Evolutionary conservation across 92 coral and sea anemone genomes (phyloP).

Genomic region (Scolanthus callimorphus): DNA sequence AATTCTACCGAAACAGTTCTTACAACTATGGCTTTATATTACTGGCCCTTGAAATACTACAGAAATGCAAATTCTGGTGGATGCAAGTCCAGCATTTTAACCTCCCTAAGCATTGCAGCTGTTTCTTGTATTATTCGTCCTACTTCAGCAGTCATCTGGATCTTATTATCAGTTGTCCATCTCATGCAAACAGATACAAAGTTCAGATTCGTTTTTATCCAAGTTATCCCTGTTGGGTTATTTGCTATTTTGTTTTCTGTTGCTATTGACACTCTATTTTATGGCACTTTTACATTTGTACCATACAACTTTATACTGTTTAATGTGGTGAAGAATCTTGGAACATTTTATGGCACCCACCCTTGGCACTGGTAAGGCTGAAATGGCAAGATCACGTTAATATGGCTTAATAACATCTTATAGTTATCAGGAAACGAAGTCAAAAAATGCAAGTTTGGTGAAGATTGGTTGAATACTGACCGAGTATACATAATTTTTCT

Average conservation of each 20-base stretch:
- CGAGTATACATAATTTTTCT: too few species aligned
- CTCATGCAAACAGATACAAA: constrained; percentile 26
- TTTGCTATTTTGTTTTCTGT: constrained; percentile 64
- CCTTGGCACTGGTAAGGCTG: constrained; percentile 99
- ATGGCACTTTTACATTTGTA: constrained; percentile 62
- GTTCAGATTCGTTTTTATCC: constrained; percentile 41
- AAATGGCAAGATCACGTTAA: too few species aligned
- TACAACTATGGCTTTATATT: constrained; percentile 71
- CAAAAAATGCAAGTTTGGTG: too few species aligned
- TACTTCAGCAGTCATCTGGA: constrained; percentile 86
- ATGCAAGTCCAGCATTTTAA: constrained; percentile 4
- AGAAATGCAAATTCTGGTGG: constrained; percentile 1
- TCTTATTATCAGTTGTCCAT: constrained; percentile 47
- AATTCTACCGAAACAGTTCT: constrained; percentile 84
- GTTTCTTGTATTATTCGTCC: constrained; percentile 81
- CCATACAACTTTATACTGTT: constrained; percentile 80
- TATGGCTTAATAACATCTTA: too few species aligned
- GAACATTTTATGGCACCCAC: constrained; percentile 92
- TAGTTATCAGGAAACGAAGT: too few species aligned
- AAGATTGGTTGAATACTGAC: too few species aligned
- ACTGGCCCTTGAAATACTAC: constrained; percentile 64
- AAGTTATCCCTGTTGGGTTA: constrained; percentile 51
- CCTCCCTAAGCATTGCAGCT: constrained; percentile 75
- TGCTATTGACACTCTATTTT: constrained; percentile 72
- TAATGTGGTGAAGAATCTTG: constrained; percentile 85